Conservation (phyloP, 2,797 vertebrate species). For the Spatula clypeata region DNA sequence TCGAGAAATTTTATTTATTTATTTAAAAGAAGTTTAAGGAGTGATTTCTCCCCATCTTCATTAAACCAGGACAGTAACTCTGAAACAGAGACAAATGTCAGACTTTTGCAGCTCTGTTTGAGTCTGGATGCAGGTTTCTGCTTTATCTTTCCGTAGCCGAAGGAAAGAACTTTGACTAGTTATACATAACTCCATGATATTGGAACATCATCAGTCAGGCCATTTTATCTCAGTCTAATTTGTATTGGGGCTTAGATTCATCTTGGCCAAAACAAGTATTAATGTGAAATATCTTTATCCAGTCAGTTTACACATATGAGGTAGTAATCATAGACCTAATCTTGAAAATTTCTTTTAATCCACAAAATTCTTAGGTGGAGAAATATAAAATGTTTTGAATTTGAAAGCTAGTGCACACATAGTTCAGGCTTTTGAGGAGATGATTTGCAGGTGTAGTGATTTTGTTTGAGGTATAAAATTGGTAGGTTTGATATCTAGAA, state of each 20-base stretch:
- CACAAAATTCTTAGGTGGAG: neutral
- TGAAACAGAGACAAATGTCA: neutral
- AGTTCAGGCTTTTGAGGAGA: neutral
- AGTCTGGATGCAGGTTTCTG: neutral
- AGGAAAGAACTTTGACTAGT: neutral
- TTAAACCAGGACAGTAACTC: neutral
- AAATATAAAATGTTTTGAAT: neutral
- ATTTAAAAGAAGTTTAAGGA: neutral
- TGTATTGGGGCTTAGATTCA: neutral
- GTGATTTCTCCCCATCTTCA: neutral
- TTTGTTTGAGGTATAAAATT: neutral
- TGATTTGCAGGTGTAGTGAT: neutral
- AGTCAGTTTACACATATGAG: accelerated
- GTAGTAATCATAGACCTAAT: neutral
- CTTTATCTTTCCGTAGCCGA: neutral
- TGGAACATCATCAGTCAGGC: accelerated
- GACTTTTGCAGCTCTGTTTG: neutral
- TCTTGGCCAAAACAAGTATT: neutral
- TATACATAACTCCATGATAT: neutral
- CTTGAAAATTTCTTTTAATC: neutral
- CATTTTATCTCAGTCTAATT: neutral
- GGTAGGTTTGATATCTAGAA: neutral
- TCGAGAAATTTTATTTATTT: neutral
- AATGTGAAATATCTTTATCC: neutral
- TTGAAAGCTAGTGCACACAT: accelerated